Conservation (phyloP, 2,888 invertebrate genomes). For the Xestia c-nigrum region DNA sequence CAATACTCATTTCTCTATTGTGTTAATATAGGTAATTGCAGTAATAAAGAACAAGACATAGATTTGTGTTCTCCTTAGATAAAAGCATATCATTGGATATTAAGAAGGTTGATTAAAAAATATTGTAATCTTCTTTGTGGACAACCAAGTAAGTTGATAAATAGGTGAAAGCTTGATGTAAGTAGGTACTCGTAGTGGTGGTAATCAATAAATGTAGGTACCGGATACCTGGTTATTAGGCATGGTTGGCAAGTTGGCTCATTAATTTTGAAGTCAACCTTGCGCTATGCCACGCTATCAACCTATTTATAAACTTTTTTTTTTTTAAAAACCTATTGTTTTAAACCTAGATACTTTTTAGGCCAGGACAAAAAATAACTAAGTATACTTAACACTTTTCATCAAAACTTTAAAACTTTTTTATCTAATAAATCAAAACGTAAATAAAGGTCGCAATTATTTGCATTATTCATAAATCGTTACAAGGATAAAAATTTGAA, state of each 20-base stretch:
- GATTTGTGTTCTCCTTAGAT: slow-evolving; percentile 16
- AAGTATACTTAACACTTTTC: slow-evolving; percentile 8
- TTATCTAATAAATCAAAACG: slow-evolving; percentile 53
- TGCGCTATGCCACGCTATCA: slow-evolving; percentile 17
- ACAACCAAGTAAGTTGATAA: slow-evolving; percentile 31
- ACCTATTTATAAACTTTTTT: not conserved
- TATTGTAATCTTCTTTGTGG: slow-evolving; percentile 26
- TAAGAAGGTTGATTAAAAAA: slow-evolving; percentile 11
- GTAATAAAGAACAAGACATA: slow-evolving; percentile 15
- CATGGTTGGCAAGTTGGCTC: slow-evolving; percentile 35
- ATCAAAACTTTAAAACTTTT: too few relatives aligned
- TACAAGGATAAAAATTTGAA: slow-evolving; percentile 53
- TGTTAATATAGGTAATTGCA: not conserved
- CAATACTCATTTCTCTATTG: not conserved
- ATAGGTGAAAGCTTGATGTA: slow-evolving; percentile 49
- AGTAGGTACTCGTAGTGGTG: not conserved
- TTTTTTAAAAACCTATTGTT: too few relatives aligned
- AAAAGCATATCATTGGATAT: slow-evolving; percentile 23
- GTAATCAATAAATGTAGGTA: slow-evolving; percentile 58
- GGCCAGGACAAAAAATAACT: slow-evolving; percentile 19
- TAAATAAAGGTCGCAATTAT: slow-evolving; percentile 49
- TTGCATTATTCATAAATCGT: slow-evolving; percentile 61
- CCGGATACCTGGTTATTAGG: slow-evolving; percentile 39
- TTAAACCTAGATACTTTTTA: not conserved
- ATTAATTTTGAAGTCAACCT: slow-evolving; percentile 57